Percentiles rank a stretch among this genome's conserved stretches.
Evolutionary conservation across 2,888 invertebrate genomes (phyloP).

Genomic region (Toxonevra muliebris): DNA sequence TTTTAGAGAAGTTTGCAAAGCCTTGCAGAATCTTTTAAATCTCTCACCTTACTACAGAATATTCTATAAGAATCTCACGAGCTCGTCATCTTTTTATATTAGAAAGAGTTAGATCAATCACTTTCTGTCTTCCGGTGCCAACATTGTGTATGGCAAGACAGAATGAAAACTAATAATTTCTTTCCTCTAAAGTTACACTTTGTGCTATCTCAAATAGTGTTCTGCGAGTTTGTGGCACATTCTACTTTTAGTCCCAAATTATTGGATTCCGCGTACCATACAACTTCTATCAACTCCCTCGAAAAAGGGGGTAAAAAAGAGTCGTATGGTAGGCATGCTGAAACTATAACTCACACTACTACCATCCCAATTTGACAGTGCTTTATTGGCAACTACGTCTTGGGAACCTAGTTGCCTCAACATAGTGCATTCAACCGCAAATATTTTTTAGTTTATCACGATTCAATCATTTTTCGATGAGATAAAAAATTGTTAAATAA

Average conservation of each 20-base stretch:
- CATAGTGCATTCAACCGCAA: no score
- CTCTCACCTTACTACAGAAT: neutral
- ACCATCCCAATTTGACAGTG: no score
- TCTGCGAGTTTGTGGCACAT: constrained; percentile 7
- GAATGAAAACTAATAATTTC: neutral
- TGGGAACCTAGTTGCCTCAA: neutral
- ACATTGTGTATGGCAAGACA: constrained; percentile 5
- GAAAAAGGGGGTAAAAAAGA: neutral
- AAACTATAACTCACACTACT: neutral
- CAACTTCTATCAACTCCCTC: neutral
- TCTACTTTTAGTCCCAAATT: neutral
- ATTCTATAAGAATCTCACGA: neutral
- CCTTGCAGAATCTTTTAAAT: no score
- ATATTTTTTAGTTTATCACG: no score
- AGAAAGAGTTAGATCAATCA: neutral
- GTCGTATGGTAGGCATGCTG: neutral
- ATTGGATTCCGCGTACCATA: constrained; percentile 5
- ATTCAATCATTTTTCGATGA: no score
- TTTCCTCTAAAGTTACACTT: neutral
- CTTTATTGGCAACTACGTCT: neutral
- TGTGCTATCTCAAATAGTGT: neutral
- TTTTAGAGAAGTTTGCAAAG: constrained; percentile 1
- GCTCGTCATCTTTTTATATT: neutral
- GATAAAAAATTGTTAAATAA: no score
- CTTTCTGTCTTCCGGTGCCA: neutral